Evolutionary conservation across 2,888 invertebrate genomes (phyloP), one percentile per base, ranked within the genome.

Genomic region (Patella depressa): DNA sequence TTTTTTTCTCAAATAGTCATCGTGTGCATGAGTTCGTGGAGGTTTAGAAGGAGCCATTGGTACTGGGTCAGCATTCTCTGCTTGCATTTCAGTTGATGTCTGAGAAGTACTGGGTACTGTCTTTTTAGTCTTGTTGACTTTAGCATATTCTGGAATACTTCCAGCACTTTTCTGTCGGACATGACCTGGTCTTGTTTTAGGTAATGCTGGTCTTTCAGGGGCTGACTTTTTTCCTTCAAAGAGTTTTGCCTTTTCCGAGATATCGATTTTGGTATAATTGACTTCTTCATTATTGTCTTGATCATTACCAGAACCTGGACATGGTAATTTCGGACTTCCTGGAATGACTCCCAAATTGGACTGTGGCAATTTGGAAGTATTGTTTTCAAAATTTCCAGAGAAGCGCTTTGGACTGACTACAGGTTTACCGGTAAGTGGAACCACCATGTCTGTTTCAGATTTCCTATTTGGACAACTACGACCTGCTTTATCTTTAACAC

Each of bases 1-100:
- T 80, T 86, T 88, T 7, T 81, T 79, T 81, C 83, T 81, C 4
- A 87, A 75, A 74, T 88, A 88, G 57, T 86, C 83, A 83, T 88
- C 88, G 78, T 89, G 89, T 59, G 86, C 87, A 79, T 85, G 85
- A 4, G 88, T 89, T 57, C 89, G 76, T 29, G 85, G 87, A 5
- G 89, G 89, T 79, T 87, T 87, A 53, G 79, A 79, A 5, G 87
- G 87, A 55, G 82, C 79, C 19, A 74, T 75, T 17, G 54, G 53
- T 12, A 53, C 71, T 9, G 17, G n/a, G 24, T n/a, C 59, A 45
- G 71, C 29, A 34, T 71, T 70, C 19, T 72, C 72, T 45, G 45
- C 45, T 45, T 45, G 45, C 45, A 9, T 7, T 45, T 45, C 45
- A 29, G 53, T n/a, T 14, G 75, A 71, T 17, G 29, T 53, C 55